Conservation (phyloP, 2,888 invertebrate genomes). For the Pyrocoelia pectoralis region DNA sequence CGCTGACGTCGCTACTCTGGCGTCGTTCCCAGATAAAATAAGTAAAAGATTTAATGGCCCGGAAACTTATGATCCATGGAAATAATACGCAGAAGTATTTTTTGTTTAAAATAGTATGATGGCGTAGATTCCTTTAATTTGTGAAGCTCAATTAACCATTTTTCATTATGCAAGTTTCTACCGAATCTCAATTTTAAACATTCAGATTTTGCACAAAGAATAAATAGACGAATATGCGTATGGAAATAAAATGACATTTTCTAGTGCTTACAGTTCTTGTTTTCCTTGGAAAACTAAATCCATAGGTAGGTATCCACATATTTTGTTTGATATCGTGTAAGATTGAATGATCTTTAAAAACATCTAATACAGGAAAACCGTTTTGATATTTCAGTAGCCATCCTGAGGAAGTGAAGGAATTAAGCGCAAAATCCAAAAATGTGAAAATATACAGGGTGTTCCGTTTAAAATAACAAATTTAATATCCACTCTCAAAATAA, state of each 20-base stretch:
- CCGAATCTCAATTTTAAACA: neutral
- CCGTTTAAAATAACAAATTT: no score
- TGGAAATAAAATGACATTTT: neutral
- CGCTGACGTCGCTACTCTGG: conserved; percentile 47
- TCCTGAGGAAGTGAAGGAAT: no score
- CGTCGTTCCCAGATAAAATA: conserved; percentile 50
- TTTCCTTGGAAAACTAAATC: no score
- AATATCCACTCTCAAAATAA: no score
- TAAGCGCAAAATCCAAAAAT: no score
- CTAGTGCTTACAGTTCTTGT: no score
- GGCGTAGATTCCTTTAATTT: neutral
- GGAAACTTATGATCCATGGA: conserved; percentile 47
- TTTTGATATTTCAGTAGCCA: no score
- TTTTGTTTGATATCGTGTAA: no score
- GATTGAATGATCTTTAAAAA: no score
- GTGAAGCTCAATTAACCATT: neutral
- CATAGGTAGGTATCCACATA: no score
- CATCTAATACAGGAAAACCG: no score
- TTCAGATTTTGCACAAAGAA: neutral
- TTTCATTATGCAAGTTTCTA: neutral
- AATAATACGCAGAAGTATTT: conserved; percentile 31
- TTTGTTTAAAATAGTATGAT: conserved; percentile 27
- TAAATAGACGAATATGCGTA: neutral
- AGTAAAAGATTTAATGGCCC: conserved; percentile 49
- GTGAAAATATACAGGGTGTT: no score